Evolutionary conservation across 2,888 invertebrate genomes (phyloP).

Genomic region (Sphinx pinastri): DNA sequence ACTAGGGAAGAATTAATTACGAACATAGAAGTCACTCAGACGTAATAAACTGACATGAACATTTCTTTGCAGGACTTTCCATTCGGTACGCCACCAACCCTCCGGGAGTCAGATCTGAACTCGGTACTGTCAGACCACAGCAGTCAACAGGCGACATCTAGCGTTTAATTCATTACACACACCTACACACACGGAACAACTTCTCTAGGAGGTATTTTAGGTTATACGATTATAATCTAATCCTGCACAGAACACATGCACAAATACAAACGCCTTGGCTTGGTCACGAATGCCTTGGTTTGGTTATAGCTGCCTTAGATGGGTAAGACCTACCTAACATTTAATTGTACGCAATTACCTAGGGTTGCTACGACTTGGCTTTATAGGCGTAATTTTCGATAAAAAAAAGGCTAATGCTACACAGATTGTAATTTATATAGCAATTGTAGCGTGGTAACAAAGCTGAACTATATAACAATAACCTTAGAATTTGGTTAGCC

Average conservation of each 20-base stretch:
- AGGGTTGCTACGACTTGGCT: no score
- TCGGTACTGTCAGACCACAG: conserved; percentile 78
- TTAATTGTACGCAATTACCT: no score
- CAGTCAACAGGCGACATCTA: conserved; percentile 81
- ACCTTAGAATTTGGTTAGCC: no score
- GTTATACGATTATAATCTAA: background rate
- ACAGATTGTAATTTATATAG: no score
- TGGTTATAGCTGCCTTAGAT: no score
- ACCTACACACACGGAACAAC: conserved; percentile 1
- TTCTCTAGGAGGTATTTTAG: conserved; percentile 13
- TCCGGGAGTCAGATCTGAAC: conserved; percentile 74
- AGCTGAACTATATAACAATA: no score
- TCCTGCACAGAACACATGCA: background rate
- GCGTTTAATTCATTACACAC: conserved; percentile 57
- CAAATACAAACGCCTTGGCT: background rate
- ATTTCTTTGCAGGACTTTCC: conserved; percentile 72
- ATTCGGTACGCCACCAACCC: conserved; percentile 76
- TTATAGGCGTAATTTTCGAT: no score
- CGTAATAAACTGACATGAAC: background rate
- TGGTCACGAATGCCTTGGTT: background rate
- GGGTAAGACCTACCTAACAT: no score
- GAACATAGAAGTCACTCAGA: background rate
- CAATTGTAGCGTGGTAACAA: no score
- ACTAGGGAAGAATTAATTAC: no score
- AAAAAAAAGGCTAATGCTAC: no score